Evolutionary conservation across 2,888 invertebrate genomes (phyloP).

Genomic region (Chamaedrilus cognettii): DNA sequence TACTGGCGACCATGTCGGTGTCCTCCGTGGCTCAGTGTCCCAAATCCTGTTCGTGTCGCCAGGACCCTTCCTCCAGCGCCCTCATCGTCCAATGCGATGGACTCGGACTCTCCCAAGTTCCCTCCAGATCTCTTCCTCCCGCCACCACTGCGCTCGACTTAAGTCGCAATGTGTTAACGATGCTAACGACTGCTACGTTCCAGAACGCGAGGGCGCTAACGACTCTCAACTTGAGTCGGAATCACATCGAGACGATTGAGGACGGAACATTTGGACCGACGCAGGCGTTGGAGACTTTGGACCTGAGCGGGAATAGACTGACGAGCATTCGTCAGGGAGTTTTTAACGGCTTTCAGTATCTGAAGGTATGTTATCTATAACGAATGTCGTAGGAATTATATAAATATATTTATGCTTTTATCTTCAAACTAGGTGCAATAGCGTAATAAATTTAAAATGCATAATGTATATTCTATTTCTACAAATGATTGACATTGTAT

Average conservation of each 20-base stretch:
- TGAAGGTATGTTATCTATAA: no score
- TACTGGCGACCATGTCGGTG: no score
- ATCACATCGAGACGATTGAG: conserved; percentile 26
- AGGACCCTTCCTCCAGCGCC: neutral
- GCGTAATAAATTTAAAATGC: no score
- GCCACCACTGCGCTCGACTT: conserved; percentile 25
- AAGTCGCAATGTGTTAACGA: conserved; percentile 23
- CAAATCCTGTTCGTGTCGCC: neutral
- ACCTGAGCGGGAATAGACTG: conserved; percentile 28
- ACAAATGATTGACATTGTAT: no score
- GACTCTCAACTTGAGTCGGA: conserved; percentile 33
- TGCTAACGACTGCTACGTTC: conserved; percentile 17
- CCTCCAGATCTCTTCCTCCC: neutral
- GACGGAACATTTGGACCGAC: conserved; percentile 19
- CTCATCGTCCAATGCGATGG: neutral
- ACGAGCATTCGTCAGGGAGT: conserved; percentile 8
- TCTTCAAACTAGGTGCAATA: no score
- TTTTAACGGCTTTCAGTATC: conserved; percentile 13
- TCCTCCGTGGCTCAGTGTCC: no score
- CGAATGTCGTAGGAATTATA: no score
- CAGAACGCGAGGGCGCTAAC: conserved; percentile 13
- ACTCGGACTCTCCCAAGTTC: neutral
- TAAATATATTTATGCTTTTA: no score
- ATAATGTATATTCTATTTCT: no score
- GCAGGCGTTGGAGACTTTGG: conserved; percentile 21